Evolutionary conservation across 1,140 invertebrate genomes (phyloP), one percentile per base, ranked within the genome.

Genomic region (Drosophila nikananu): DNA sequence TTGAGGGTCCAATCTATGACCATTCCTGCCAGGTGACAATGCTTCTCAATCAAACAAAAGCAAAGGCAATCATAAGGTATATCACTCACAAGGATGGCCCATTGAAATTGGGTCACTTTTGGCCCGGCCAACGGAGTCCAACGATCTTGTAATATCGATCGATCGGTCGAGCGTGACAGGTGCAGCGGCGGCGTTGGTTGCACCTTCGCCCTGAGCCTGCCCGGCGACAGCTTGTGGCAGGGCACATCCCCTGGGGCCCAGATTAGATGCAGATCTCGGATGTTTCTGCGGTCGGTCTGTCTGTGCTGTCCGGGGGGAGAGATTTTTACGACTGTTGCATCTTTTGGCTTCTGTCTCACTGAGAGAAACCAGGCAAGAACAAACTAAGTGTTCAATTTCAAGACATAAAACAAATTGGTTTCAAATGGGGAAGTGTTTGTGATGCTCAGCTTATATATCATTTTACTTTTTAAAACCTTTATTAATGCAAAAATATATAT

Each of bases 111-210:
- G 86, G 86, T 90, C 86, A 90, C 68, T 89, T 84, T 79, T 62
- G 75, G 77, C 71, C 52, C 41, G 51, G 80, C 70, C 51, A 21
- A 55, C 49, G 54, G 54, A 60, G 65, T 41, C 63, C 15, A 15
- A 17, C 54, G 80, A 55, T 58, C 70, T 80, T 86, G 83, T 86
- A 86, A 86, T 86, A 86, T 86, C 81, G 81, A 86, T 86, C 76
- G 83, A 86, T 86, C 81, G 81, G 86, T 86, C 76, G 83, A 81
- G 66, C 81, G 60, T 84, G 84, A 87, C 84, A 87, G 84, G 84
- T 87, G 84, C 84, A 84, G 84, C 27, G 54, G 72, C 57, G 66
- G 84, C 35, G 54, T 63, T 77, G 67, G 57, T 59, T 54, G 79
- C 60, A 81, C 66, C 73, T 81, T 71, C 54, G 68, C 74, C 74